A percentile compares a stretch with the other conserved stretches of the same genome.
Evolutionary conservation across 1,140 invertebrate genomes (phyloP).

Genomic region (Drosophila nebulosa): DNA sequence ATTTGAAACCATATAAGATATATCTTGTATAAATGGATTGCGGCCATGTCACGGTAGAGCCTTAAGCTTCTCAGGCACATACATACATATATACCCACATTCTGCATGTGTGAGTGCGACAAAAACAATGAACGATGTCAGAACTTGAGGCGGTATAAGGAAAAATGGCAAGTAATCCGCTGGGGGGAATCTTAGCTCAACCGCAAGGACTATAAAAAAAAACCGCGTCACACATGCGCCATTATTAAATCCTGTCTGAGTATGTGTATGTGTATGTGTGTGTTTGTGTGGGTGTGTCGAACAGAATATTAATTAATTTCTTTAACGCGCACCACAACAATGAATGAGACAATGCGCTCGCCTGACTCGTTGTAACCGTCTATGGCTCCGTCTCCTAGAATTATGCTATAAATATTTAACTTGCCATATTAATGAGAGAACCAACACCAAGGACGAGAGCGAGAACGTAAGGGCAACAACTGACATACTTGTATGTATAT

Average conservation of each 20-base stretch:
- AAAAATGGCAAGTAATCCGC: slow-evolving; percentile 55
- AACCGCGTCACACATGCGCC: slow-evolving; percentile 65
- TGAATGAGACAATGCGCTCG: slow-evolving; percentile 66
- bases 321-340: slow-evolving; percentile 71
- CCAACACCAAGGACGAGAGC: slow-evolving; percentile 24
- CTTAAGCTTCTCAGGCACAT: slow-evolving; percentile 17
- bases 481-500: not conserved
- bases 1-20: slow-evolving; percentile 52
- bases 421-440: slow-evolving; percentile 75
- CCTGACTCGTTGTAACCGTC: slow-evolving; percentile 1
- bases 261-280: not conserved
- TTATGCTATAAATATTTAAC: slow-evolving; percentile 79
- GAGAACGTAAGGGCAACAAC: not conserved
- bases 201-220: slow-evolving; percentile 49
- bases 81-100: not conserved
- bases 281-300: slow-evolving; percentile 24
- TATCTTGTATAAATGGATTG: slow-evolving; percentile 42
- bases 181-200: slow-evolving; percentile 44
- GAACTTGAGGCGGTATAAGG: slow-evolving; percentile 45
- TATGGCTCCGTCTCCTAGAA: slow-evolving; percentile 67
- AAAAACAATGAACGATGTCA: slow-evolving; percentile 41
- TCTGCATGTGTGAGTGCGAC: slow-evolving; percentile 2
- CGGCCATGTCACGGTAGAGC: slow-evolving; percentile 45
- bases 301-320: slow-evolving; percentile 78
- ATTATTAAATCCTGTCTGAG: slow-evolving; percentile 60